Conservation (phyloP, 2,797 vertebrate species). For the Nyctibius grandis region DNA sequence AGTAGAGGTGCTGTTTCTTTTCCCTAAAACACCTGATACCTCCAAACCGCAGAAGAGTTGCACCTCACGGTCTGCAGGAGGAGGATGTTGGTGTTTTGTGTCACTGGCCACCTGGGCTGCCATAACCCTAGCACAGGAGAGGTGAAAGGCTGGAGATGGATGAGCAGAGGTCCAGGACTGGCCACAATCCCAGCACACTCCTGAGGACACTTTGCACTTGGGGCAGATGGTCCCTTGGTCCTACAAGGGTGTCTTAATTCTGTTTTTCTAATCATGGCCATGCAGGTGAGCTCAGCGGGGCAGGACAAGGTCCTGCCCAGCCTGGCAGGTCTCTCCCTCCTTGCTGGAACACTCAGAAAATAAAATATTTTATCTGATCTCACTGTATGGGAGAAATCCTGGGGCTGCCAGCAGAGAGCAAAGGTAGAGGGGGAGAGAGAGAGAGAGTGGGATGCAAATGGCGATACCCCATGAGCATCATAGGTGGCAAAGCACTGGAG, state of each 20-base stretch:
- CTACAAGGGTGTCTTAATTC: background rate
- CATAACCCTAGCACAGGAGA: background rate
- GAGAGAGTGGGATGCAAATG: background rate
- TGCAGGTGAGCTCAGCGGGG: background rate
- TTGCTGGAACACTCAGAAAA: background rate
- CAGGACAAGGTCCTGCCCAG: background rate
- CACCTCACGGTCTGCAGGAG: background rate
- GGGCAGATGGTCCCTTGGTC: background rate
- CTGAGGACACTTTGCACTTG: background rate
- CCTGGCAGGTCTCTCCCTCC: background rate
- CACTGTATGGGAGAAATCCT: background rate
- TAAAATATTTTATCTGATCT: background rate
- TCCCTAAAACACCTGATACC: background rate
- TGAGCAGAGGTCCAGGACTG: background rate
- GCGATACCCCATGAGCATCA: rapidly evolving
- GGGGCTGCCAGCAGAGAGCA: background rate
- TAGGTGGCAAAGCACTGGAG: background rate
- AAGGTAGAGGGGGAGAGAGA: background rate
- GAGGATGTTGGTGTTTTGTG: background rate
- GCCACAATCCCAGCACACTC: background rate
- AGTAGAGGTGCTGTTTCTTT: background rate
- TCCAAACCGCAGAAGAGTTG: background rate
- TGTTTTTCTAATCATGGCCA: background rate
- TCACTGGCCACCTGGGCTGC: background rate
- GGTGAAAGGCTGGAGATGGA: background rate